Conservation (phyloP, 2,888 invertebrate species). For the Biston betularia region DNA sequence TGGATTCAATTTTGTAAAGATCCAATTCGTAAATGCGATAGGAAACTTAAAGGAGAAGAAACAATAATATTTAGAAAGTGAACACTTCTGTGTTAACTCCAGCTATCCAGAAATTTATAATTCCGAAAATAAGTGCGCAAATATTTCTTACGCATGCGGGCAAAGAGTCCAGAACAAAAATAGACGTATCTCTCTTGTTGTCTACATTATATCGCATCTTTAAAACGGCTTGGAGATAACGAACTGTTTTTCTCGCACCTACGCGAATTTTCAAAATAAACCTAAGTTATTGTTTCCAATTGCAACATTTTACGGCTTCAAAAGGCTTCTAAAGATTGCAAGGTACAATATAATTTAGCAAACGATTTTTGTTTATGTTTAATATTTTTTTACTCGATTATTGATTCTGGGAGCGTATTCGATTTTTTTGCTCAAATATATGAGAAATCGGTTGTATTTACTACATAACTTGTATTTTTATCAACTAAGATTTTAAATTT, state of each 20-base stretch:
- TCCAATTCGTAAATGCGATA: background rate
- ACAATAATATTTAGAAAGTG: conserved; percentile 36
- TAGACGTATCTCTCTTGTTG: conserved; percentile 70
- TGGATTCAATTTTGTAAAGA: background rate
- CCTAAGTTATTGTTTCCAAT: conserved; percentile 52
- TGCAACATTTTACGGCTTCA: conserved; percentile 30
- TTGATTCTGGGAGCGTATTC: no score
- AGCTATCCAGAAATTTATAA: conserved; percentile 56
- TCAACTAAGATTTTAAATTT: no score
- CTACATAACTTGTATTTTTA: no score
- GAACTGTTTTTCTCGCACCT: conserved; percentile 69
- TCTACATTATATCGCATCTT: conserved; percentile 70
- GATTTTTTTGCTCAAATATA: no score
- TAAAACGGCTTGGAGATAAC: conserved; percentile 64
- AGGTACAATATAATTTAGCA: background rate
- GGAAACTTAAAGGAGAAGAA: conserved; percentile 15
- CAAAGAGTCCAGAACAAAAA: conserved; percentile 70
- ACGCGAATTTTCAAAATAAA: conserved; percentile 62
- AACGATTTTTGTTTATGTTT: no score
- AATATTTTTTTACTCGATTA: no score
- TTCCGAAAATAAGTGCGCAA: conserved; percentile 69
- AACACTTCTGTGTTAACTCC: conserved; percentile 38
- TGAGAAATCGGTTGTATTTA: no score
- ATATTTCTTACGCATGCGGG: conserved; percentile 70
- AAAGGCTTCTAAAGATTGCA: conserved; percentile 1